Percentiles rank a stretch among this genome's conserved stretches.
These are phyloP conservation scores for Gallinago jamesoni DNA, from an alignment of 2,113 vertebrate genomes.

Conservation along the genomic window DNA sequence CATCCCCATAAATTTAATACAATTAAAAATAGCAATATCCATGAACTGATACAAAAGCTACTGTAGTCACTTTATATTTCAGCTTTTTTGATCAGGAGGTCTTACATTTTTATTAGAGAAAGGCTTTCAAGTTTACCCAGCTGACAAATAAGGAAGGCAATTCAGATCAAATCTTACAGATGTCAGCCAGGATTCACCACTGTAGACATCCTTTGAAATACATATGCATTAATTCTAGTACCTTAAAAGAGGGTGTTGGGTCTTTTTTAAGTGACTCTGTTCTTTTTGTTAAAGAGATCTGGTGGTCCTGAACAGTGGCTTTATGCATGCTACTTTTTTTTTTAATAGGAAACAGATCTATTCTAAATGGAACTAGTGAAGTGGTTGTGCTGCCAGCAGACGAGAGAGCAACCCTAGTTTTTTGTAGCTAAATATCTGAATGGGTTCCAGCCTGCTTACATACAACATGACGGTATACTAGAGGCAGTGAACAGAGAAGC, in stretches of 20 bases:
- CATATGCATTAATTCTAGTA: background rate
- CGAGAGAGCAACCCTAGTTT: background rate
- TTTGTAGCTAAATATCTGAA: background rate
- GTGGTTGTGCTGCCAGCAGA: background rate
- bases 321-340: background rate
- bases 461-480: background rate
- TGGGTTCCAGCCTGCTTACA: background rate
- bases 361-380: background rate
- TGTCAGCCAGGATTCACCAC: background rate
- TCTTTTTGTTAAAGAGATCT: background rate
- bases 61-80: background rate
- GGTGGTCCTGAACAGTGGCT: background rate
- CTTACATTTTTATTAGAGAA: background rate
- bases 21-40: background rate
- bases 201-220: background rate
- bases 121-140: background rate
- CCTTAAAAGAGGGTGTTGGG: background rate
- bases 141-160: background rate
- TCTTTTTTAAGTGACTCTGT: background rate
- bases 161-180: background rate
- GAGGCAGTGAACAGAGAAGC: background rate
- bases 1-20: background rate
- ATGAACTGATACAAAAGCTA: background rate
- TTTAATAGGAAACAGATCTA: background rate
- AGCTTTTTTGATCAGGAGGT: background rate